phyloP scores from a whole-genome alignment of 2,888 invertebrate species.

The Eristalis arbustorum region DNA sequence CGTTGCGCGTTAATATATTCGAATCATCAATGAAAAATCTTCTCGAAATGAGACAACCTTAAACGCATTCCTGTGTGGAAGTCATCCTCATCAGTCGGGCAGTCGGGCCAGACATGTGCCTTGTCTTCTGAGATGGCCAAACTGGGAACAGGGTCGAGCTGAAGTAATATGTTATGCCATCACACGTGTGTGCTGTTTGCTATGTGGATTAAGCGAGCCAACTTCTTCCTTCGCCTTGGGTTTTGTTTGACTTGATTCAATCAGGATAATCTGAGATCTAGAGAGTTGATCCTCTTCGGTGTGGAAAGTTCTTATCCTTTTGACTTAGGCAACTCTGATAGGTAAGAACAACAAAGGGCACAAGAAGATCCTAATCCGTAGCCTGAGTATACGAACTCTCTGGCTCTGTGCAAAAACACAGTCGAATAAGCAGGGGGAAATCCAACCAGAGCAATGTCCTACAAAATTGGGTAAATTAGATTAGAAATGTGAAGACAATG shows the following conservation, averaged over 20 bases:
- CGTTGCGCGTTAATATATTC: slow-evolving; percentile 59
- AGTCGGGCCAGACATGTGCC: too few relatives aligned
- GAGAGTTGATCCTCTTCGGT: slow-evolving; percentile 59
- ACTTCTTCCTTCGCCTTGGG: neutral
- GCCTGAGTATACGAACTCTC: slow-evolving; percentile 13
- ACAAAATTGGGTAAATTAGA: slow-evolving; percentile 68
- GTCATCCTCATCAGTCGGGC: slow-evolving; percentile 2
- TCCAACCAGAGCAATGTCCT: slow-evolving; percentile 41
- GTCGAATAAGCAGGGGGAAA: neutral
- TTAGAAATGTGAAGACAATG: slow-evolving; percentile 54
- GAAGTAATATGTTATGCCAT: slow-evolving; percentile 28
- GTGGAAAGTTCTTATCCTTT: slow-evolving; percentile 61
- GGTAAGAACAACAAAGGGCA: neutral
- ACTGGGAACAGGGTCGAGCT: slow-evolving; percentile 18
- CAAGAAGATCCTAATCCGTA: slow-evolving; percentile 54
- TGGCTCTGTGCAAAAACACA: slow-evolving; percentile 40
- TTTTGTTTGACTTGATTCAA: slow-evolving; percentile 64
- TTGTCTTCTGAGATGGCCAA: neutral
- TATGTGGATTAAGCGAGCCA: neutral
- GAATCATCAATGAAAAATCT: slow-evolving; percentile 65
- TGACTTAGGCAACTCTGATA: slow-evolving; percentile 59
- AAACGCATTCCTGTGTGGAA: slow-evolving; percentile 54
- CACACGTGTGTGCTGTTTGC: slow-evolving; percentile 48
- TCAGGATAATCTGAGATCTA: slow-evolving; percentile 68
- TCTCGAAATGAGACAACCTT: slow-evolving; percentile 14